phyloP scores from a whole-genome alignment of 2,888 invertebrate species.

The Allolobophora icterica region DNA sequence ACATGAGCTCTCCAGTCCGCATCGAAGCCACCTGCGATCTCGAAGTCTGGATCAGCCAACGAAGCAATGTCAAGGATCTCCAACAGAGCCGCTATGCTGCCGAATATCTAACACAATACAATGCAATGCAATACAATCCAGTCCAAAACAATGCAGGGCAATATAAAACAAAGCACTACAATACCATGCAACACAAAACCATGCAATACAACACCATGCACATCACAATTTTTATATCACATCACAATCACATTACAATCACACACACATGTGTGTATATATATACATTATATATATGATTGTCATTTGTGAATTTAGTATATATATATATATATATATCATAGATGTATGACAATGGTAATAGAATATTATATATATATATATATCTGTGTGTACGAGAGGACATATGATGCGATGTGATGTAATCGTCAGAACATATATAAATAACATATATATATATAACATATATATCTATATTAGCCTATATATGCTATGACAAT shows the following conservation, averaged over 20 bases:
- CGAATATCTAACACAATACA: constrained; percentile 12
- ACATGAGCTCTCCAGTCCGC: constrained; percentile 60
- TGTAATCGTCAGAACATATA: neutral
- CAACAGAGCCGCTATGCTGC: constrained; percentile 40
- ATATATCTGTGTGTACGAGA: no score
- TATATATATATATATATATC: no score
- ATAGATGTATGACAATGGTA: no score
- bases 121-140: neutral
- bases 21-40: constrained; percentile 59
- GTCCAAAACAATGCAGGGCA: neutral
- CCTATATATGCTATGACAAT: no score
- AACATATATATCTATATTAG: neutral
- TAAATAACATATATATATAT: neutral
- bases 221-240: no score
- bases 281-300: no score
- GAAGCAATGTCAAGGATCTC: constrained; percentile 56
- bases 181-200: neutral
- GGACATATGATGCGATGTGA: neutral
- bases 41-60: constrained; percentile 53
- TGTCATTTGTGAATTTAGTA: no score
- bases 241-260: no score
- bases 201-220: no score
- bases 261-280: no score
- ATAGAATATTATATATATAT: no score
- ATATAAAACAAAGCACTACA: neutral